Conservation (phyloP, 2,797 vertebrate species). For the Tokudaia tokunoshimensis region DNA sequence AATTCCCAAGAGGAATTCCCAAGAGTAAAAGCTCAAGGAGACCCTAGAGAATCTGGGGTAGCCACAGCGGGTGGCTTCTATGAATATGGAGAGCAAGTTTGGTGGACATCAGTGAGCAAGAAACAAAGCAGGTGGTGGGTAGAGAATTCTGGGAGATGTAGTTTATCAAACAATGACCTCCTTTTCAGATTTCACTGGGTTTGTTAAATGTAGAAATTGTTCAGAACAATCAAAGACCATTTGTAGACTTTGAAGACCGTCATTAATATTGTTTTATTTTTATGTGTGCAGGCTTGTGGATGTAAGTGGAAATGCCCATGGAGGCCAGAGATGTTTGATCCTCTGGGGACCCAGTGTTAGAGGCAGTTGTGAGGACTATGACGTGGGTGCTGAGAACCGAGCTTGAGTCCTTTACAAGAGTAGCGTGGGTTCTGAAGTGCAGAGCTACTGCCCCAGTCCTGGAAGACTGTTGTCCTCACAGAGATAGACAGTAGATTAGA, state of each 20-base stretch:
- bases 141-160: slow-evolving; percentile 2
- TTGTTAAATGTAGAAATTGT: slow-evolving; percentile 19
- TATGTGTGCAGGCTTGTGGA: background rate
- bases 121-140: background rate
- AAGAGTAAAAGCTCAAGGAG: background rate
- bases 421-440: background rate
- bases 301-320: background rate
- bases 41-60: background rate
- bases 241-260: slow-evolving; percentile 12
- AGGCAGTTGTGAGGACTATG: background rate
- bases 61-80: background rate
- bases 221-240: slow-evolving; percentile 35
- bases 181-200: background rate
- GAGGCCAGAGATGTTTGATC: background rate
- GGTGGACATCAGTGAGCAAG: background rate
- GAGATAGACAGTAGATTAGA: slow-evolving; percentile 10
- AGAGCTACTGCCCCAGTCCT: background rate
- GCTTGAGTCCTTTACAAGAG: background rate
- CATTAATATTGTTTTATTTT: background rate
- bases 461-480: background rate
- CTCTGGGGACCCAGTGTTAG: background rate
- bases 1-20: background rate
- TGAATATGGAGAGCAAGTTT: background rate
- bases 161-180: background rate
- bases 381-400: background rate